Percentiles rank a stretch among this genome's conserved stretches.
Conservation (phyloP, 2,888 invertebrate genomes). For the Acronicta alni region DNA sequence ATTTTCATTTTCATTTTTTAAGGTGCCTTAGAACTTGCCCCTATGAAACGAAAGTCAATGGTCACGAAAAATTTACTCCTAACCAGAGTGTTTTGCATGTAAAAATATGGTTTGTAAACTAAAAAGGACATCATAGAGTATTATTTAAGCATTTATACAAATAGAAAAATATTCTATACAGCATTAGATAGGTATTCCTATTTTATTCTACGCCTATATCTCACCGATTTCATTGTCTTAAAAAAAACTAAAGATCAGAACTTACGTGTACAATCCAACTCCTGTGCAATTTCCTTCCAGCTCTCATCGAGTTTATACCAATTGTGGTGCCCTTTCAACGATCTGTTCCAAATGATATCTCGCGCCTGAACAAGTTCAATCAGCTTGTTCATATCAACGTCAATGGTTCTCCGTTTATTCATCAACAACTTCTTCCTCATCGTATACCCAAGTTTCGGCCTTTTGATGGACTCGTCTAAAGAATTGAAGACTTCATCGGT, state of each 20-base stretch:
- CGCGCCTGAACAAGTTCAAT: slow-evolving; percentile 79
- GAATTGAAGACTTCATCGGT: slow-evolving; percentile 79
- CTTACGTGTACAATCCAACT: slow-evolving; percentile 84
- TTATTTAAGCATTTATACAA: too few relatives aligned
- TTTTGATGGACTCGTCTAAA: slow-evolving; percentile 81
- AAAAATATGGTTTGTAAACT: too few relatives aligned
- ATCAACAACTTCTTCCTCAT: slow-evolving; percentile 83
- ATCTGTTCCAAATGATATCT: slow-evolving; percentile 85
- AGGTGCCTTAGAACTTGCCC: too few relatives aligned
- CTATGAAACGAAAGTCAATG: too few relatives aligned
- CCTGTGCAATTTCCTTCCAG: slow-evolving; percentile 84
- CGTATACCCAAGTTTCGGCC: slow-evolving; percentile 82
- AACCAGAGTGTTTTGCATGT: too few relatives aligned
- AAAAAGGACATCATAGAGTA: too few relatives aligned
- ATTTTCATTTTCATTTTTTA: too few relatives aligned
- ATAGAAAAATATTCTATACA: too few relatives aligned
- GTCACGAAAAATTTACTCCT: too few relatives aligned
- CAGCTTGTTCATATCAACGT: slow-evolving; percentile 82
- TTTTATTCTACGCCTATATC: too few relatives aligned
- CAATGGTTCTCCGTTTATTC: slow-evolving; percentile 82
- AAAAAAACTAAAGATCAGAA: slow-evolving; percentile 31
- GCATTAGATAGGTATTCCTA: too few relatives aligned
- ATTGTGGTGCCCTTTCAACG: slow-evolving; percentile 84
- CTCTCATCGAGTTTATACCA: slow-evolving; percentile 86
- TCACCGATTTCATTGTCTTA: too few relatives aligned